Evolutionary conservation across 2,888 invertebrate genomes (phyloP).

Genomic region (Napeogenes inachia): DNA sequence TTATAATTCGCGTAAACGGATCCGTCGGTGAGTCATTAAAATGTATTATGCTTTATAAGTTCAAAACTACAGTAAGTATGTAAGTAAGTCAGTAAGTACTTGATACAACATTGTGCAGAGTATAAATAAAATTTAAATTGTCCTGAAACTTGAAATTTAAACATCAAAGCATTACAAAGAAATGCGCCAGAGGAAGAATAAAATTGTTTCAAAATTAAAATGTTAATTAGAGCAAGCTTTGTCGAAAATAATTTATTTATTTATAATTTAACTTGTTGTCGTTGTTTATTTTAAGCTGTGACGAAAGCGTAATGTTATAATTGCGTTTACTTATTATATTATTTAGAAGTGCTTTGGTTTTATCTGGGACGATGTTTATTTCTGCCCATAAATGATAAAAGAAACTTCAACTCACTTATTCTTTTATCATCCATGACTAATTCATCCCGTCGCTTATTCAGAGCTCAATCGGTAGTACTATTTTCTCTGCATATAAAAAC

Average conservation of each 20-base stretch:
- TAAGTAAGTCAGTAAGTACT: conserved; percentile 17
- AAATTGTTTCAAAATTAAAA: conserved; percentile 21
- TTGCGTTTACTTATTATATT: conserved; percentile 38
- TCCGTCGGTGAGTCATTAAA: conserved; percentile 22
- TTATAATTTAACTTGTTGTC: conserved; percentile 21
- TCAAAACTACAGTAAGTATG: conserved; percentile 19
- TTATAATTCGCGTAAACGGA: conserved; percentile 26
- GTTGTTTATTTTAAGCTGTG: conserved; percentile 28
- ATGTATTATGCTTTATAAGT: conserved; percentile 22
- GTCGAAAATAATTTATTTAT: conserved; percentile 18
- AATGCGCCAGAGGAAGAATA: conserved; percentile 23
- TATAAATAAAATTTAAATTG: conserved; percentile 19
- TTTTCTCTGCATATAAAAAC: conserved; percentile 25
- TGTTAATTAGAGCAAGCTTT: conserved; percentile 22
- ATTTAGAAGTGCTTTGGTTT: conserved; percentile 63
- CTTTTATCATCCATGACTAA: conserved; percentile 52
- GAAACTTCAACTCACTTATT: conserved; percentile 33
- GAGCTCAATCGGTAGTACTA: conserved; percentile 37
- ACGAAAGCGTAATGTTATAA: conserved; percentile 30
- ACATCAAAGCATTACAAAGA: conserved; percentile 27
- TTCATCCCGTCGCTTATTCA: conserved; percentile 66
- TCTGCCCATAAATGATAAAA: conserved; percentile 53
- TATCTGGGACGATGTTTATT: conserved; percentile 62
- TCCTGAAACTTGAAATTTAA: conserved; percentile 20
- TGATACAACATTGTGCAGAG: conserved; percentile 22